A percentile compares a stretch with the other conserved stretches of the same genome.
Conservation (phyloP, 2,797 vertebrate genomes). For the Rhinatrema bivittatum region DNA sequence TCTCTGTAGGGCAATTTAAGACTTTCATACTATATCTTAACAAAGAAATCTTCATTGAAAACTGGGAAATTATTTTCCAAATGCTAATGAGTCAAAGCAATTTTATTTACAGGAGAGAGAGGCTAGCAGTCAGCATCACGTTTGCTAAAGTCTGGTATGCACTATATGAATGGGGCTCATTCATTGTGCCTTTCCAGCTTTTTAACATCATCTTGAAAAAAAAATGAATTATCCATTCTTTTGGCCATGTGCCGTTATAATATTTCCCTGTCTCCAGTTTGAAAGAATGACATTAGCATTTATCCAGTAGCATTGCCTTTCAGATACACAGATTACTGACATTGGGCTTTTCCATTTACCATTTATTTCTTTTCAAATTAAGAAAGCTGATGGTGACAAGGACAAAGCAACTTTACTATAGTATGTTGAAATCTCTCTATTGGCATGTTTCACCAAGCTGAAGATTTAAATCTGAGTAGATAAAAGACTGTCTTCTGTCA, state of each 20-base stretch:
- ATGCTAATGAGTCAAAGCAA: too few species aligned
- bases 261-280: not conserved
- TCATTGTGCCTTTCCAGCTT: not conserved
- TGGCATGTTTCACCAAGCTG: constrained; percentile 15
- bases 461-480: too few species aligned
- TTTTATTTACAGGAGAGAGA: too few species aligned
- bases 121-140: too few species aligned
- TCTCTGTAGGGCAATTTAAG: too few species aligned
- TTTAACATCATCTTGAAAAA: not conserved
- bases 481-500: too few species aligned
- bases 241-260: not conserved
- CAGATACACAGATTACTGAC: not conserved
- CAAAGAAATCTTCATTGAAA: too few species aligned
- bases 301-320: not conserved
- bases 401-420: constrained; percentile 7
- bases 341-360: not conserved
- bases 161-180: not conserved
- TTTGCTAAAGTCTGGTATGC: too few species aligned
- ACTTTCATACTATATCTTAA: too few species aligned
- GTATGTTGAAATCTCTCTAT: constrained; percentile 3
- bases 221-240: not conserved
- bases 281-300: not conserved
- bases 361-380: not conserved
- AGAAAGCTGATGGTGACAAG: constrained; percentile 2
- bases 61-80: too few species aligned